These are phyloP conservation scores for Vulpes lagopus DNA, from an alignment of 2,113 vertebrate species.

Conservation along the genomic window DNA sequence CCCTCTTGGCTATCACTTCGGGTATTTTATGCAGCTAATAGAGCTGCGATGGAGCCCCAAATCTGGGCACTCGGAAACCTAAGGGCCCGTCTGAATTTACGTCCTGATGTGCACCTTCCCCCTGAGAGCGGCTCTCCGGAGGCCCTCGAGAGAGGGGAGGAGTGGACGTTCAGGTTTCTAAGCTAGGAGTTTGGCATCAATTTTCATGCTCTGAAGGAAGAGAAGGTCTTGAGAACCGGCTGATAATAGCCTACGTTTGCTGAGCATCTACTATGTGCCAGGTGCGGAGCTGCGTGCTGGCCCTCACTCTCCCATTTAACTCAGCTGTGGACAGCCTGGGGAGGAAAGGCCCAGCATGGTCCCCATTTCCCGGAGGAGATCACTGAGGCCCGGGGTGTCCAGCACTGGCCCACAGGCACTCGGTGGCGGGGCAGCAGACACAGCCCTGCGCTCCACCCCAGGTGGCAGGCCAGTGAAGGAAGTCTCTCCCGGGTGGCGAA, in stretches of 20 bases:
- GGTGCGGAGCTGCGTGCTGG: rapidly evolving
- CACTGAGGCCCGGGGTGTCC: neutral
- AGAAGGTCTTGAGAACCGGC: neutral
- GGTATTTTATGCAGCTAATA: constrained; percentile 81
- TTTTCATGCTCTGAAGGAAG: neutral
- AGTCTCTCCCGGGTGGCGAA: rapidly evolving
- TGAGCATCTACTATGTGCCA: neutral
- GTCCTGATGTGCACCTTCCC: neutral
- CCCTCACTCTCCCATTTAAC: rapidly evolving
- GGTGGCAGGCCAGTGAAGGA: neutral
- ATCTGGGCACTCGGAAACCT: constrained; percentile 57
- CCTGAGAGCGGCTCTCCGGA: neutral
- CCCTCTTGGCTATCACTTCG: constrained; percentile 84
- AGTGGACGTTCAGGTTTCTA: neutral
- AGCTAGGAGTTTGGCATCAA: neutral
- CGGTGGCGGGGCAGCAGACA: neutral
- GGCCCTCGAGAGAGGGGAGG: neutral
- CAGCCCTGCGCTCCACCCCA: rapidly evolving
- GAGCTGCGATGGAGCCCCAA: constrained; percentile 55
- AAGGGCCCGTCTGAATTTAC: constrained; percentile 51
- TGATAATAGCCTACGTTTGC: neutral
- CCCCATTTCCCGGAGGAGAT: neutral
- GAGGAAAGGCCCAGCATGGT: rapidly evolving
- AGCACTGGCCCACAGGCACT: neutral
- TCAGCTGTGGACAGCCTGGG: rapidly evolving